Evolutionary conservation across 2,888 invertebrate genomes (phyloP).

Genomic region (Conus canariensis): DNA sequence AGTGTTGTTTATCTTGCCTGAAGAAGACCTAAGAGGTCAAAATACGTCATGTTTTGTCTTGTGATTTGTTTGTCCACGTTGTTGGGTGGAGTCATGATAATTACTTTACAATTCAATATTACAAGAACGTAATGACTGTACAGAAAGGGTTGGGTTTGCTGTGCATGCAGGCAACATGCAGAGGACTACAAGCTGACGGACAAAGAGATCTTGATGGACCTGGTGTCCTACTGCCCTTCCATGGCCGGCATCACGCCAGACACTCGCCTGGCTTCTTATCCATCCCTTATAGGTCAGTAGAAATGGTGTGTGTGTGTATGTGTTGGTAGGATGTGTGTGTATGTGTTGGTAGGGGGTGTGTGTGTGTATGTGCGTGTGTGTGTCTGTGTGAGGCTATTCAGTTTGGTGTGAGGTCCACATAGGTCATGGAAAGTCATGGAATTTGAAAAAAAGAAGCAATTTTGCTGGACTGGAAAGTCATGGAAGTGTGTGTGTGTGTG

Average conservation of each 20-base stretch:
- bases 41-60: too few relatives aligned
- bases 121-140: too few relatives aligned
- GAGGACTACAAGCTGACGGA: constrained; percentile 68
- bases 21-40: too few relatives aligned
- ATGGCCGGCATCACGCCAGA: constrained; percentile 65
- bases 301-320: neutral
- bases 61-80: too few relatives aligned
- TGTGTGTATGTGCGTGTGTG: neutral
- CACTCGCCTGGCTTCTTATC: constrained; percentile 43
- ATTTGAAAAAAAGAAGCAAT: too few relatives aligned
- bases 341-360: too few relatives aligned
- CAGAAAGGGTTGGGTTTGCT: too few relatives aligned
- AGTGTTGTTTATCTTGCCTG: too few relatives aligned
- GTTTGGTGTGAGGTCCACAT: neutral
- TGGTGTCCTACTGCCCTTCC: constrained; percentile 73
- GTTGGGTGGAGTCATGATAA: too few relatives aligned
- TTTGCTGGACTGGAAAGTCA: neutral
- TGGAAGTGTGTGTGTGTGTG: neutral
- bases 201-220: constrained; percentile 72
- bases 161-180: constrained; percentile 68
- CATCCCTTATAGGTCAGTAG: constrained; percentile 18
- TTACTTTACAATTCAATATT: too few relatives aligned
- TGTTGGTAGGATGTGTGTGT: constrained; percentile 5
- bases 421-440: neutral
- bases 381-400: neutral